phyloP scores from a whole-genome alignment of 2,888 invertebrate genomes.

The Agrotis ipsilon region DNA sequence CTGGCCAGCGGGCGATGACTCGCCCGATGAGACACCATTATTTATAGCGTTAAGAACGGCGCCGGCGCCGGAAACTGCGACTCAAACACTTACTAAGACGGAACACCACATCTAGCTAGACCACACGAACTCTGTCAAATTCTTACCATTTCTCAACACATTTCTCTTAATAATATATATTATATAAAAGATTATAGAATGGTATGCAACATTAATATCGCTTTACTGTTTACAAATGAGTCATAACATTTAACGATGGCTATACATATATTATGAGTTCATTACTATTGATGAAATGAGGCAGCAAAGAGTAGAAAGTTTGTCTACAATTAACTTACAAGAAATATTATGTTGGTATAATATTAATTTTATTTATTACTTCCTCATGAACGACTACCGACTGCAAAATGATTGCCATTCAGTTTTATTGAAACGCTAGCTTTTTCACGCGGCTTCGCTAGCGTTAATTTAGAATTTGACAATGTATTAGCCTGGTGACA shows the following conservation, averaged over 20 bases:
- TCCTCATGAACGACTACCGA: slow-evolving; percentile 27
- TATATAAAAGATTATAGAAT: slow-evolving; percentile 32
- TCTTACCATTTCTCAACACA: slow-evolving; percentile 37
- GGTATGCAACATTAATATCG: slow-evolving; percentile 9
- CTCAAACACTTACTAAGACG: slow-evolving; percentile 81
- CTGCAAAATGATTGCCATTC: slow-evolving; percentile 18
- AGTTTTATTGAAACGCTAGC: background rate
- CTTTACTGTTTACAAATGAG: slow-evolving; percentile 13
- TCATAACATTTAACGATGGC: slow-evolving; percentile 25
- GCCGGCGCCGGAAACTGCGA: slow-evolving; percentile 88
- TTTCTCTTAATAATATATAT: slow-evolving; percentile 30
- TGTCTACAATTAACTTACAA: slow-evolving; percentile 26
- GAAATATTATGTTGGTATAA: slow-evolving; percentile 20
- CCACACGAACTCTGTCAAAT: slow-evolving; percentile 49
- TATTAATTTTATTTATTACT: slow-evolving; percentile 31
- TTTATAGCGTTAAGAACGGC: slow-evolving; percentile 86
- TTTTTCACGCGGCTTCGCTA: no score
- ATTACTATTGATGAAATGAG: slow-evolving; percentile 28
- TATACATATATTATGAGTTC: slow-evolving; percentile 2
- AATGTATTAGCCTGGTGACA: no score
- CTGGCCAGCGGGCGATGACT: slow-evolving; percentile 87
- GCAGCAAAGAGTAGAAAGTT: slow-evolving; percentile 46
- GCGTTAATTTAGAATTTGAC: no score
- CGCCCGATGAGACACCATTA: slow-evolving; percentile 88
- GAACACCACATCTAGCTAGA: slow-evolving; percentile 76